These are phyloP conservation scores for Siniperca undulata DNA, from an alignment of 2,797 vertebrate genomes.

Conservation along the genomic window DNA sequence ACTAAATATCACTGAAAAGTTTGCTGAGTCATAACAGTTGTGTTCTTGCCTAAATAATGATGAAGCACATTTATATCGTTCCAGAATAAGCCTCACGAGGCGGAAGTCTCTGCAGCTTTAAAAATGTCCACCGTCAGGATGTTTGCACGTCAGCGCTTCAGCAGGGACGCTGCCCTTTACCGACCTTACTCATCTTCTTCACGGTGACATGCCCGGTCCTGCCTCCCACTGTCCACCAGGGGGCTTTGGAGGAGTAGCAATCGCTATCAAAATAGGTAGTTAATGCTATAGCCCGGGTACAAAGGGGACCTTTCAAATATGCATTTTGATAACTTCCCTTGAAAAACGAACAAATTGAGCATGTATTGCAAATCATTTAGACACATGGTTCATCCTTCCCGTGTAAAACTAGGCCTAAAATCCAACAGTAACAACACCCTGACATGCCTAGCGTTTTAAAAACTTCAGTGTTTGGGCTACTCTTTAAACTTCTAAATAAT, in stretches of 20 bases:
- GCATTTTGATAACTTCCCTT: rapidly evolving
- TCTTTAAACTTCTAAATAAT: not conserved
- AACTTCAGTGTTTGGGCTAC: not conserved
- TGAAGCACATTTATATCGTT: no score
- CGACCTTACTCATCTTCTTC: not conserved
- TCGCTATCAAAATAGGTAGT: not conserved
- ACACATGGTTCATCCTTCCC: not conserved
- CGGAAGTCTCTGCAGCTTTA: not conserved
- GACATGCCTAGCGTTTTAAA: no score
- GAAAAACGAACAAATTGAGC: rapidly evolving
- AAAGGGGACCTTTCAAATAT: not conserved
- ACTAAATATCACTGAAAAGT: not conserved
- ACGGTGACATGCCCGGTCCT: not conserved
- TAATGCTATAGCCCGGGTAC: rapidly evolving
- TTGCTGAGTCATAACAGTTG: not conserved
- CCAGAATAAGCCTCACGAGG: not conserved
- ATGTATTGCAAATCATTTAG: not conserved
- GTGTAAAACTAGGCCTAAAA: not conserved
- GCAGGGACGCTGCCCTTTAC: no score
- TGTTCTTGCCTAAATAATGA: not conserved
- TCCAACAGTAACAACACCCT: not conserved
- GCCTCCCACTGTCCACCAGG: slow-evolving; percentile 64
- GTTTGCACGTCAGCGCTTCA: not conserved
- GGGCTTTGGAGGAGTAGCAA: slow-evolving; percentile 45
- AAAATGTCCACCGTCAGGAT: not conserved